Evolutionary conservation across 2,113 vertebrate genomes (phyloP).

Genomic region (Antechinus stuartii): DNA sequence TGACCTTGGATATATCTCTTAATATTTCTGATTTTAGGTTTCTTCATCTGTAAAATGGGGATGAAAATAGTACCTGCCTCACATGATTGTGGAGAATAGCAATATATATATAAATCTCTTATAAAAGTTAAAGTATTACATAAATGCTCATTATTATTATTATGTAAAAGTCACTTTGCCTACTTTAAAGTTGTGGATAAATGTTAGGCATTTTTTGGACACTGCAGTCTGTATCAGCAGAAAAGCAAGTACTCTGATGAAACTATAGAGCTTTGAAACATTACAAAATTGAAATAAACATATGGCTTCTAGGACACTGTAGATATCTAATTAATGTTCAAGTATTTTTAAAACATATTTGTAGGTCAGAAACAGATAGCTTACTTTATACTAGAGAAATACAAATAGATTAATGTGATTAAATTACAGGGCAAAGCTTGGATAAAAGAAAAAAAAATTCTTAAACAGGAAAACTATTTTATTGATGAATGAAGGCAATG

Average conservation of each 20-base stretch:
- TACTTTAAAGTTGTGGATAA: background rate
- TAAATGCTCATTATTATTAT: background rate
- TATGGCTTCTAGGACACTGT: background rate
- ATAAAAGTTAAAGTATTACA: background rate
- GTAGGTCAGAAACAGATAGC: background rate
- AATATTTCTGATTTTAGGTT: background rate
- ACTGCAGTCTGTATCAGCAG: background rate
- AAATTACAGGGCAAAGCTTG: too few relatives aligned
- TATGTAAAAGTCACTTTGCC: background rate
- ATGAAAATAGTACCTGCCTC: background rate
- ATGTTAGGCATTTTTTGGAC: background rate
- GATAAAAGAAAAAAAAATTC: background rate
- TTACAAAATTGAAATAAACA: background rate
- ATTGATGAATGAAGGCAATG: background rate
- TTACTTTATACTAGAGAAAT: background rate
- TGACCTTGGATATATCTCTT: background rate
- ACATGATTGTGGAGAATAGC: background rate
- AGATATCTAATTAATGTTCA: background rate
- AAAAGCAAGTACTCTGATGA: background rate
- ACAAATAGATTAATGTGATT: background rate
- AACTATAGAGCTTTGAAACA: background rate
- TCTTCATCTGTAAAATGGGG: background rate
- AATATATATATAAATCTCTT: background rate
- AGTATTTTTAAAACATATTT: background rate
- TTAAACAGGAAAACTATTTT: background rate